These are phyloP conservation scores for Eubasilissa splendida DNA, from an alignment of 2,888 invertebrate genomes.

Conservation along the genomic window DNA sequence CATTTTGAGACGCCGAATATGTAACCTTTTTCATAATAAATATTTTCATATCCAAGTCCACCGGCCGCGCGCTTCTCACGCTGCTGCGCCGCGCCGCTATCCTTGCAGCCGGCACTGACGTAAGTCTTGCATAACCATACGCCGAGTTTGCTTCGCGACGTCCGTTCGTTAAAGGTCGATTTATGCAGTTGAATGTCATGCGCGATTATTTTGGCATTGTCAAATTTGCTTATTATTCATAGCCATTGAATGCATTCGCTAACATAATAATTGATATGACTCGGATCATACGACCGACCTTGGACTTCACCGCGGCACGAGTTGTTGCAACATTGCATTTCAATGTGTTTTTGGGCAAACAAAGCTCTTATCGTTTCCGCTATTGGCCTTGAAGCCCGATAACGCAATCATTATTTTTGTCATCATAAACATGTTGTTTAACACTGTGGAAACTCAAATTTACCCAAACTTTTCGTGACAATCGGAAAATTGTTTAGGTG, in stretches of 20 bases:
- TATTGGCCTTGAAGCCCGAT: slow-evolving; percentile 35
- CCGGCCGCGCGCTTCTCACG: no score
- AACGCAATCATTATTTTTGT: slow-evolving; percentile 32
- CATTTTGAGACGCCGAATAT: neutral
- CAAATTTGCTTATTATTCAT: slow-evolving; percentile 43
- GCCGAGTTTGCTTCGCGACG: neutral
- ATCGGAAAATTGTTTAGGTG: no score
- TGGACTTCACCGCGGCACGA: slow-evolving; percentile 36
- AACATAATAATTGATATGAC: slow-evolving; percentile 55
- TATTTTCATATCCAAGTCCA: neutral
- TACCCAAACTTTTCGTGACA: no score
- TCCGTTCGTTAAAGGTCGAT: slow-evolving; percentile 35
- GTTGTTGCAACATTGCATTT: slow-evolving; percentile 39
- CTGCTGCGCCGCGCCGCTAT: no score
- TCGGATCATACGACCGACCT: slow-evolving; percentile 53
- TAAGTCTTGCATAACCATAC: no score
- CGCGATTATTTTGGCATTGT: slow-evolving; percentile 37
- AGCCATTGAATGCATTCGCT: slow-evolving; percentile 39
- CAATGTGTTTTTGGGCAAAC: slow-evolving; percentile 24
- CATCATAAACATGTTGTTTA: slow-evolving; percentile 22
- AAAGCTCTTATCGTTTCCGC: slow-evolving; percentile 42
- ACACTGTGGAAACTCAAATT: neutral
- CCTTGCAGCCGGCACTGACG: no score
- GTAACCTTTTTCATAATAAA: neutral
- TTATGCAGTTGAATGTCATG: slow-evolving; percentile 44